Conservation (phyloP, 2,113 vertebrate genomes). For the Coreoperca whiteheadi region DNA sequence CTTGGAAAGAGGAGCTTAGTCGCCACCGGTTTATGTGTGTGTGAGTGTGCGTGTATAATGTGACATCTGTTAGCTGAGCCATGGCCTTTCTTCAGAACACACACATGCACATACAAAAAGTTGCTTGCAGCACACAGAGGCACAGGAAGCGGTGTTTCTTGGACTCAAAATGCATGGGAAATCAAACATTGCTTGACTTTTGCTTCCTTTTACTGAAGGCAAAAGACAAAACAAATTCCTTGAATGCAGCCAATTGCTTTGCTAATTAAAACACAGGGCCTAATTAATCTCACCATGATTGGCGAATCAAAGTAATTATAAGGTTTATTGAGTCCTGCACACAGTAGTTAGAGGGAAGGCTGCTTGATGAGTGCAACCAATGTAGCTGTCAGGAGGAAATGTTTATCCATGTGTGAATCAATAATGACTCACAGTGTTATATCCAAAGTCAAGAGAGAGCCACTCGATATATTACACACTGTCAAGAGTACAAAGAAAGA, state of each 20-base stretch:
- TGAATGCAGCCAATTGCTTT: constrained; percentile 70
- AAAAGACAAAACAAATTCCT: constrained; percentile 67
- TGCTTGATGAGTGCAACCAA: constrained; percentile 73
- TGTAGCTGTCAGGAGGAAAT: constrained; percentile 76
- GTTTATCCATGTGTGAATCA: constrained; percentile 78
- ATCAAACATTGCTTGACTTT: constrained; percentile 51
- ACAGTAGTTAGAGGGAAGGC: constrained; percentile 64
- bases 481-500: constrained; percentile 52
- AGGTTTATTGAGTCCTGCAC: constrained; percentile 75
- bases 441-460: constrained; percentile 78
- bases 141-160: background rate
- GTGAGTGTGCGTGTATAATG: constrained; percentile 53
- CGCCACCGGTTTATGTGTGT: constrained; percentile 57
- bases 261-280: constrained; percentile 74
- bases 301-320: constrained; percentile 81
- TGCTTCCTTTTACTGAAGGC: constrained; percentile 36
- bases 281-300: constrained; percentile 76
- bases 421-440: constrained; percentile 73
- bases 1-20: constrained; percentile 84
- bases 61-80: constrained; percentile 81
- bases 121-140: background rate
- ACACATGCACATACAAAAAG: constrained; percentile 20
- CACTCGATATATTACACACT: constrained; percentile 60
- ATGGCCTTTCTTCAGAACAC: constrained; percentile 80
- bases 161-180: constrained; percentile 22